Evolutionary conservation across 2,797 vertebrate genomes (phyloP).

Genomic region (Thaleichthys pacificus): DNA sequence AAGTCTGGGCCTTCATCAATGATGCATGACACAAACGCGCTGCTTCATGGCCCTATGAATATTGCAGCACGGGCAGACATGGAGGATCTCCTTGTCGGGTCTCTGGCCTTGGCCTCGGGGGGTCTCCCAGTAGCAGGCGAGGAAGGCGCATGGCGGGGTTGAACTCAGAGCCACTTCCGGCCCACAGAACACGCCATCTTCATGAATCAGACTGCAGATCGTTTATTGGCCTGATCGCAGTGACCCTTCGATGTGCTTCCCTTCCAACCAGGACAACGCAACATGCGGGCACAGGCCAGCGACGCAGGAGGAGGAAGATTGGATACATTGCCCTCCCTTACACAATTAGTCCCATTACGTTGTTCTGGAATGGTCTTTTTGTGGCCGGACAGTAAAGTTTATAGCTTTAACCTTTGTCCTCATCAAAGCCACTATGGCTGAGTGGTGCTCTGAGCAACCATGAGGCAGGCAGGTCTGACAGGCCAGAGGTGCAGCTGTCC

Average conservation of each 20-base stretch:
- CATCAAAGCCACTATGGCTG: conserved; percentile 8
- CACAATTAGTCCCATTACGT: conserved; percentile 6
- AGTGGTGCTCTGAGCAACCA: neutral
- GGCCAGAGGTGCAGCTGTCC: neutral
- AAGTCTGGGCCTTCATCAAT: conserved; percentile 61
- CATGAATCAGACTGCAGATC: conserved; percentile 21
- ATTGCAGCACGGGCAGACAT: conserved; percentile 56
- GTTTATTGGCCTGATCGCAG: conserved; percentile 23
- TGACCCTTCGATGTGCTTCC: conserved; percentile 19
- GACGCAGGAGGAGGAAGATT: neutral
- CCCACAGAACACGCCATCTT: conserved; percentile 6
- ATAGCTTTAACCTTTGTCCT: conserved; percentile 2
- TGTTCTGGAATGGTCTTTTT: neutral
- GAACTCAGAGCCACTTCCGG: conserved; percentile 47
- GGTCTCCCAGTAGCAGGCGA: conserved; percentile 46
- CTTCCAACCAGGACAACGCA: neutral
- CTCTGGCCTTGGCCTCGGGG: conserved; percentile 11
- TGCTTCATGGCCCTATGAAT: conserved; percentile 66
- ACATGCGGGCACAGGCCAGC: conserved; percentile 1
- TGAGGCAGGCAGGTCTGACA: neutral
- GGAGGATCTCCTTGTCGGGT: conserved; percentile 56
- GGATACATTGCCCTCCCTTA: neutral
- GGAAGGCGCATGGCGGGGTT: conserved; percentile 9
- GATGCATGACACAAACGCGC: conserved; percentile 66
- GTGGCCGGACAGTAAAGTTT: neutral